A percentile compares a stretch with the other conserved stretches of the same genome.
Conservation (phyloP, 2,888 invertebrate genomes). For the Leucophenga montana region DNA sequence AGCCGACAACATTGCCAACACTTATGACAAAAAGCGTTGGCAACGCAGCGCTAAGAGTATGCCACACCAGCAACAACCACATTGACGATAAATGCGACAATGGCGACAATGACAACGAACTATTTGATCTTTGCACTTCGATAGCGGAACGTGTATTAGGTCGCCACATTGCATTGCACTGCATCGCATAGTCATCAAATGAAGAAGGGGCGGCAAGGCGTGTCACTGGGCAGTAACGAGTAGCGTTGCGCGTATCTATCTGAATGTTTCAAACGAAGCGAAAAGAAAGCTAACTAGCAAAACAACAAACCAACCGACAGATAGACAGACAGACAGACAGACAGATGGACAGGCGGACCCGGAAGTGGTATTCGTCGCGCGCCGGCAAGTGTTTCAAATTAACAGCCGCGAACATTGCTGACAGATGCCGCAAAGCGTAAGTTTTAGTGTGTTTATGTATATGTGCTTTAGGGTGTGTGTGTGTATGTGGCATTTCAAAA, state of each 20-base stretch:
- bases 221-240: neutral
- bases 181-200: slow-evolving; percentile 5
- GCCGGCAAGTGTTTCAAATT: slow-evolving; percentile 48
- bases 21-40: slow-evolving; percentile 22
- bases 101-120: slow-evolving; percentile 46
- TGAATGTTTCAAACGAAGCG: slow-evolving; percentile 49
- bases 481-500: slow-evolving; percentile 43
- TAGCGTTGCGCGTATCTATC: slow-evolving; percentile 34
- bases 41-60: slow-evolving; percentile 38
- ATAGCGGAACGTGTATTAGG: slow-evolving; percentile 50
- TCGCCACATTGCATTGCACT: neutral
- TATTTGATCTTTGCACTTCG: slow-evolving; percentile 65
- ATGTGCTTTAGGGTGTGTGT: slow-evolving; percentile 5
- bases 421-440: slow-evolving; percentile 20
- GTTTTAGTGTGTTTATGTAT: neutral
- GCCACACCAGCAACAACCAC: slow-evolving; percentile 31
- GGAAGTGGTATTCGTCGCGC: slow-evolving; percentile 45
- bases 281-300: slow-evolving; percentile 15
- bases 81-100: slow-evolving; percentile 29
- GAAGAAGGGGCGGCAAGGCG: neutral
- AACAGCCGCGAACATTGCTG: slow-evolving; percentile 48
- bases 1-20: slow-evolving; percentile 11
- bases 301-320: neutral
- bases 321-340: slow-evolving; percentile 4
- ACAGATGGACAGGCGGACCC: slow-evolving; percentile 43